Evolutionary conservation across 1,140 invertebrate genomes (phyloP).

Genomic region (Steinernema feltiae): DNA sequence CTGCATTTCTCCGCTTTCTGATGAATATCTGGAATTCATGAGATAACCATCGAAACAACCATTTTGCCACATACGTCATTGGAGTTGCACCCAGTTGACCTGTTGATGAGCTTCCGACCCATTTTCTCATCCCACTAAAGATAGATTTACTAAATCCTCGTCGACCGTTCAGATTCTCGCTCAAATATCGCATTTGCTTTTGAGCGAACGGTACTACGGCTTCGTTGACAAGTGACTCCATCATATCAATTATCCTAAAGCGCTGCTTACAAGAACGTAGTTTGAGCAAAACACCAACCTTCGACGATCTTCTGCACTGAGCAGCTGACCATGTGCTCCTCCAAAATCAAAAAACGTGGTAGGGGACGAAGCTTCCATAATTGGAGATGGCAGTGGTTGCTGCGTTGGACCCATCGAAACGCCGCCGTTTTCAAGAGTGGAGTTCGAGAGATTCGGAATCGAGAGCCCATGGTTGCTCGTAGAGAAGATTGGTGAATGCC

Average conservation of each 20-base stretch:
- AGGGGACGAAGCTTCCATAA: slow-evolving; percentile 33
- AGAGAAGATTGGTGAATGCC: background rate
- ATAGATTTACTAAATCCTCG: slow-evolving; percentile 10
- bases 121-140: slow-evolving; percentile 14
- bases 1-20: slow-evolving; percentile 85
- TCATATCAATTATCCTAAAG: background rate
- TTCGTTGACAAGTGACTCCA: slow-evolving; percentile 29
- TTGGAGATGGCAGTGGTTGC: slow-evolving; percentile 26
- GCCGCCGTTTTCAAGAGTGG: background rate
- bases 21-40: slow-evolving; percentile 49
- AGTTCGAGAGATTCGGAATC: background rate
- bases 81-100: background rate
- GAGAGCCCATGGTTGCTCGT: background rate
- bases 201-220: slow-evolving; percentile 28
- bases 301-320: background rate
- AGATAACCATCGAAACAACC: slow-evolving; percentile 25
- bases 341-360: slow-evolving; percentile 33
- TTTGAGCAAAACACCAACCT: background rate
- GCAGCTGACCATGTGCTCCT: slow-evolving; percentile 19
- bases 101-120: slow-evolving; percentile 4
- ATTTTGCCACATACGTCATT: slow-evolving; percentile 33
- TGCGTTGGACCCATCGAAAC: background rate
- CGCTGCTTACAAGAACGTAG: background rate
- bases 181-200: slow-evolving; percentile 16
- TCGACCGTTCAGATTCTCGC: slow-evolving; percentile 16